Conservation (phyloP, 2,797 vertebrate genomes). For the Natrix natrix region DNA sequence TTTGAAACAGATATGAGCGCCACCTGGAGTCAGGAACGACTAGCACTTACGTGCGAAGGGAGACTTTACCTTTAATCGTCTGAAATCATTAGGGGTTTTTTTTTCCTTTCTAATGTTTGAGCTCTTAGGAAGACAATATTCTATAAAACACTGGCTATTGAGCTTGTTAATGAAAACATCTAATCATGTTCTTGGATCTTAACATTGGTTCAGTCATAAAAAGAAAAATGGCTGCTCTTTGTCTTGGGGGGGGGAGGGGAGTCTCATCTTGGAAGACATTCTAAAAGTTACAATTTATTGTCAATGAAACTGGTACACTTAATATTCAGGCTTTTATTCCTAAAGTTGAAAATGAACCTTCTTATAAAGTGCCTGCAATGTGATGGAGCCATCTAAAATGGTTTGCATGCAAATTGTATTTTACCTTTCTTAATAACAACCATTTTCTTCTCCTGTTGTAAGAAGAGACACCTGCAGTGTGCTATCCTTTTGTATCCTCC, state of each 20-base stretch:
- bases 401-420: background rate
- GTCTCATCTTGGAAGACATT: background rate
- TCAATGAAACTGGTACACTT: constrained; percentile 17
- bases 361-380: background rate
- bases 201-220: constrained; percentile 16
- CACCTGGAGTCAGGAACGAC: too few relatives aligned
- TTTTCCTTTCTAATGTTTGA: background rate
- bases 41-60: too few relatives aligned
- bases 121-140: background rate
- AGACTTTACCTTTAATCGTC: background rate
- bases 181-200: constrained; percentile 32
- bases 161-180: constrained; percentile 1
- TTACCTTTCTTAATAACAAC: background rate
- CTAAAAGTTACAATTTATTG: background rate
- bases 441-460: background rate
- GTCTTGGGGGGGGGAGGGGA: rapidly evolving
- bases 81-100: background rate
- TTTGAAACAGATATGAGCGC: too few relatives aligned
- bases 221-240: background rate
- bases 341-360: constrained; percentile 8
- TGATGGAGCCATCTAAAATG: constrained; percentile 4
- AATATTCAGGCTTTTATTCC: background rate
- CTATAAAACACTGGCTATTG: constrained; percentile 24
- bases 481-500: background rate
- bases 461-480: background rate